phyloP scores from a whole-genome alignment of 2,113 vertebrate genomes.

The Petroica traversi region DNA sequence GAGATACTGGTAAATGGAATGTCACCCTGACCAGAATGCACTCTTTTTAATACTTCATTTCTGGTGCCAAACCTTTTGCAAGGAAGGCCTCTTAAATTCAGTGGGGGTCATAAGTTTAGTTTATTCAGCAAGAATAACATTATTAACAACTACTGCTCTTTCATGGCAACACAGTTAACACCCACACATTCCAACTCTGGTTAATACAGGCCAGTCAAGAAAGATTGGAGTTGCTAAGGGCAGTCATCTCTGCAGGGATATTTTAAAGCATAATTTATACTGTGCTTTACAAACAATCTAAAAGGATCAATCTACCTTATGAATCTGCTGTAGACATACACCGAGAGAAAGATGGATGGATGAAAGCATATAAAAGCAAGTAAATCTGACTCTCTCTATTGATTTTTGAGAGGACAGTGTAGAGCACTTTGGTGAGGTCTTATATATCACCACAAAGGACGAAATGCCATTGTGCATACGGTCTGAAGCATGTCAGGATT shows the following conservation, averaged over 20 bases:
- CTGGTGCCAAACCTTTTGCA: slow-evolving; percentile 18
- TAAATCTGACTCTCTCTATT: neutral
- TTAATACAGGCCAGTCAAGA: slow-evolving; percentile 36
- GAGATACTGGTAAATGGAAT: slow-evolving; percentile 26
- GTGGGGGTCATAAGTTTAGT: slow-evolving; percentile 70
- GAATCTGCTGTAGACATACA: slow-evolving; percentile 18
- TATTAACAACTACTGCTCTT: slow-evolving; percentile 68
- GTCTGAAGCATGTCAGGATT: slow-evolving; percentile 22
- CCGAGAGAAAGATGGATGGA: slow-evolving; percentile 11
- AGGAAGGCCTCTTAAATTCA: slow-evolving; percentile 62
- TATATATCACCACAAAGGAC: slow-evolving; percentile 25
- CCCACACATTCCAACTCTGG: slow-evolving; percentile 37
- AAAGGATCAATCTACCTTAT: neutral
- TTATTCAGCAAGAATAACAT: slow-evolving; percentile 73
- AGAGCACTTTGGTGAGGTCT: slow-evolving; percentile 33
- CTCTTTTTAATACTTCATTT: slow-evolving; percentile 9
- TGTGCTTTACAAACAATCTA: slow-evolving; percentile 45
- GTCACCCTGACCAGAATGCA: slow-evolving; percentile 13
- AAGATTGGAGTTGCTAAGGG: neutral
- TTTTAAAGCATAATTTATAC: slow-evolving; percentile 64
- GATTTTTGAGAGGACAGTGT: slow-evolving; percentile 27
- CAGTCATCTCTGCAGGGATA: slow-evolving; percentile 8
- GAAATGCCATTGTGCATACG: neutral
- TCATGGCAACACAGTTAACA: slow-evolving; percentile 59
- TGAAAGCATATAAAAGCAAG: slow-evolving; percentile 12